phyloP scores from a whole-genome alignment of 2,113 vertebrate genomes.

The Dryoscopus gambensis region DNA sequence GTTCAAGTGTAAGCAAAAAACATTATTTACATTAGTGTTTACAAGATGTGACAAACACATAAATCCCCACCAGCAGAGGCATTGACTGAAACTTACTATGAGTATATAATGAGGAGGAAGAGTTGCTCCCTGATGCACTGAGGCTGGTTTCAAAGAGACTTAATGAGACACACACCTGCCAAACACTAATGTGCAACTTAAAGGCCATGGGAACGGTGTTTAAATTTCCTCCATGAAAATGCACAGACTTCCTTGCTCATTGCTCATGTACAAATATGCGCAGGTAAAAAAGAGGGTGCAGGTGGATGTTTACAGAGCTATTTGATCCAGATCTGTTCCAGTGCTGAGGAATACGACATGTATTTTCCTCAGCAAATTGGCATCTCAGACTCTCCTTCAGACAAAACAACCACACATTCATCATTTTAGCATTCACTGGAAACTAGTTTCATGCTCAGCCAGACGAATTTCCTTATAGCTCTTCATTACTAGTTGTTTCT shows the following conservation, averaged over 20 bases:
- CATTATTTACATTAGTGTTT: neutral
- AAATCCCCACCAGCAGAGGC: neutral
- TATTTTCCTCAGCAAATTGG: neutral
- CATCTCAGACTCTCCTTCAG: neutral
- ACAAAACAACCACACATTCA: neutral
- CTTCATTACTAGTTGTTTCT: neutral
- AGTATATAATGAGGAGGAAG: neutral
- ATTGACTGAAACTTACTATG: neutral
- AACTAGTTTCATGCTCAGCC: neutral
- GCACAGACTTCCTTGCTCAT: neutral
- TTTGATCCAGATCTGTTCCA: constrained; percentile 4
- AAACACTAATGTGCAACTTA: neutral
- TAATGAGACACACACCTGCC: constrained; percentile 26
- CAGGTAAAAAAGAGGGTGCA: neutral
- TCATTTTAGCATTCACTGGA: neutral
- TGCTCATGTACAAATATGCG: neutral
- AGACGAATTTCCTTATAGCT: neutral
- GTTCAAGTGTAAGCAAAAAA: neutral
- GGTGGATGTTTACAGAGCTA: neutral
- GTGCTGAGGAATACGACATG: neutral
- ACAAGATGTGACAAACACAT: neutral
- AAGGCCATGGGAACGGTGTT: neutral
- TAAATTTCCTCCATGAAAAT: neutral
- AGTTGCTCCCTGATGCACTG: neutral
- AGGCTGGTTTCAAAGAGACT: neutral